Base-by-base conservation (phyloP, 1,140 invertebrate species). In the Fopius arisanus region DNA sequence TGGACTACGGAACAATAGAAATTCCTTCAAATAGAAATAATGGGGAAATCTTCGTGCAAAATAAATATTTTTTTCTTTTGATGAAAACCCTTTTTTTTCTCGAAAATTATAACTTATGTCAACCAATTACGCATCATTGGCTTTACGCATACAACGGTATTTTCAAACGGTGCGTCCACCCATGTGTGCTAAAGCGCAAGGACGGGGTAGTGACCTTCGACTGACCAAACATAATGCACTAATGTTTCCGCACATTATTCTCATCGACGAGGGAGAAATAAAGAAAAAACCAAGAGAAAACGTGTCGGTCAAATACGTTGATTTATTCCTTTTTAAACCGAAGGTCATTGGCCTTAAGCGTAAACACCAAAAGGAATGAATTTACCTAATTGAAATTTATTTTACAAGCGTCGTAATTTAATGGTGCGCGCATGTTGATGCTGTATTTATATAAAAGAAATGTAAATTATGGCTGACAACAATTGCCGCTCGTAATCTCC, bases 181-280 rank as follows among this genome's bases (percentile, higher is more conserved):
- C 67, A 40, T 28, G 16, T 41, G 26, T 51, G 23, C 37, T 23
- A 68, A 76, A 73, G 73, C 54, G 76, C 79, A 77, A 77, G 80
- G 76, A 71, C 76, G 78, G 75, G 76, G 74, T 78, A 74, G 74
- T 76, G 78, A 82, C 81, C 79, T 76, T 78, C 79, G 59, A 73
- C 71, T 79, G 79, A 78, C 77, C 28, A 77, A 74, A 77, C 72
- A 73, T 74, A 73, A 70, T 16, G 63, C 59, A 37, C 77, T 67
- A 70, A 12, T 21, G 19, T 23, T 26, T 21, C 23, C 23, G 19
- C 3, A 14, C 14, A 51, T 51, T 51, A 51, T 59, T 26, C 54
- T 7, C 6, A 26, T 59, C 23, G n/a, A 29, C 28, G 1, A 33
- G 19, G 12, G 51, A 19, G 21, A 16, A 70, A n/a, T 37, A 59